Evolutionary conservation across 2,113 vertebrate genomes (phyloP).

Genomic region (Dipodomys merriami): DNA sequence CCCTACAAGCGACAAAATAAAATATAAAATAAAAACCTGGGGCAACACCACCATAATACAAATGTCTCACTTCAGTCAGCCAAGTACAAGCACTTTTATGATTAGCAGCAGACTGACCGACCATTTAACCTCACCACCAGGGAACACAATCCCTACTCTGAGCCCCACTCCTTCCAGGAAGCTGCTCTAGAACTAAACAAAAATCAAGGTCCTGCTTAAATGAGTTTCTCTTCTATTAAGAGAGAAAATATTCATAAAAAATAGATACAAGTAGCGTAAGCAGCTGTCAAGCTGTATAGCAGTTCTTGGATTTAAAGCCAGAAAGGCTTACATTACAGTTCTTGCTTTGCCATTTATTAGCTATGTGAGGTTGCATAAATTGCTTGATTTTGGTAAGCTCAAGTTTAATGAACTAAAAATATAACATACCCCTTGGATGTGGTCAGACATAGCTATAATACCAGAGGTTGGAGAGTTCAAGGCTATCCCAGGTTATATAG

Average conservation of each 20-base stretch:
- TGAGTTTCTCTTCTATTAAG: neutral
- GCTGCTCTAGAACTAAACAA: neutral
- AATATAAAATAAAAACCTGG: no score
- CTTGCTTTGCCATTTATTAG: neutral
- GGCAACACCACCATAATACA: neutral
- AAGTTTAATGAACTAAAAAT: constrained; percentile 19
- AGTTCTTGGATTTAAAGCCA: neutral
- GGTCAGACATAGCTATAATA: neutral
- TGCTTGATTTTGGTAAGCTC: constrained; percentile 8
- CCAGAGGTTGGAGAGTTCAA: neutral
- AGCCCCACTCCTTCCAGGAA: neutral
- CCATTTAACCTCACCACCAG: neutral
- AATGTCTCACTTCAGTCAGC: neutral
- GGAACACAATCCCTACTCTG: neutral
- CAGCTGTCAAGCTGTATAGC: neutral
- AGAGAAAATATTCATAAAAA: constrained; percentile 34
- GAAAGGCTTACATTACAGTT: neutral
- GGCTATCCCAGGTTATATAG: neutral
- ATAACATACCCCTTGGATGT: neutral
- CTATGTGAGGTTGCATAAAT: neutral
- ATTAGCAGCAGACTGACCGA: neutral
- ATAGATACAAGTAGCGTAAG: neutral
- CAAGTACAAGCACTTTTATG: neutral
- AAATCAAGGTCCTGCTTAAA: neutral
- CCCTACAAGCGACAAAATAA: no score